These are phyloP conservation scores for Centropyge bicolor DNA, from an alignment of 2,797 vertebrate genomes.

Conservation along the genomic window DNA sequence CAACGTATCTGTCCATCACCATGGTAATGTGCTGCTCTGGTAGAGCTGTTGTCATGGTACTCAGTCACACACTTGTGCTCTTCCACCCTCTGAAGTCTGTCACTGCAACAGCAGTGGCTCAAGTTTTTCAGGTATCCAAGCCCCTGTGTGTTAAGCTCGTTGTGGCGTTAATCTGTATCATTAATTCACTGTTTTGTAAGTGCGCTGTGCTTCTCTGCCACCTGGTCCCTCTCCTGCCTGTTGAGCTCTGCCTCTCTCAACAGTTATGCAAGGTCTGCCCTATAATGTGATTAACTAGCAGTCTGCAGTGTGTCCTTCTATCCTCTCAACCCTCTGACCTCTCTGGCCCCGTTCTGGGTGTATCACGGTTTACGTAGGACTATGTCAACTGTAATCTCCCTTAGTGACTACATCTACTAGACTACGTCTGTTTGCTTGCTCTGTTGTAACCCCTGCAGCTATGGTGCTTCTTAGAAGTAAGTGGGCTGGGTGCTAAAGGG, in stretches of 20 bases:
- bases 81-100: constrained; percentile 43
- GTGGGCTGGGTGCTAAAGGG: constrained; percentile 43
- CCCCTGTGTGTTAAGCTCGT: constrained; percentile 35
- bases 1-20: constrained; percentile 44
- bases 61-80: constrained; percentile 57
- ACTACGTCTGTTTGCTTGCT: constrained; percentile 53
- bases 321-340: constrained; percentile 57
- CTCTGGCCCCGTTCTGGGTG: constrained; percentile 38
- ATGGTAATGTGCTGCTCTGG: constrained; percentile 63
- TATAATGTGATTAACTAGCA: constrained; percentile 70
- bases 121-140: constrained; percentile 43
- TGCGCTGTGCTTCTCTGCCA: constrained; percentile 27
- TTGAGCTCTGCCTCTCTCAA: constrained; percentile 16
- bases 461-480: constrained; percentile 66
- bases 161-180: constrained; percentile 47
- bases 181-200: constrained; percentile 58
- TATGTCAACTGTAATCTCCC: constrained; percentile 58
- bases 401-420: constrained; percentile 28
- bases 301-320: constrained; percentile 48
- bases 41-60: constrained; percentile 70
- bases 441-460: constrained; percentile 56
- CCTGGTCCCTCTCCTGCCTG: constrained; percentile 48
- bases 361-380: constrained; percentile 50
- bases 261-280: constrained; percentile 55
- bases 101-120: constrained; percentile 26